Conservation (phyloP, 2,113 vertebrate species). For the Sinocyclocheilus rhinocerous region DNA sequence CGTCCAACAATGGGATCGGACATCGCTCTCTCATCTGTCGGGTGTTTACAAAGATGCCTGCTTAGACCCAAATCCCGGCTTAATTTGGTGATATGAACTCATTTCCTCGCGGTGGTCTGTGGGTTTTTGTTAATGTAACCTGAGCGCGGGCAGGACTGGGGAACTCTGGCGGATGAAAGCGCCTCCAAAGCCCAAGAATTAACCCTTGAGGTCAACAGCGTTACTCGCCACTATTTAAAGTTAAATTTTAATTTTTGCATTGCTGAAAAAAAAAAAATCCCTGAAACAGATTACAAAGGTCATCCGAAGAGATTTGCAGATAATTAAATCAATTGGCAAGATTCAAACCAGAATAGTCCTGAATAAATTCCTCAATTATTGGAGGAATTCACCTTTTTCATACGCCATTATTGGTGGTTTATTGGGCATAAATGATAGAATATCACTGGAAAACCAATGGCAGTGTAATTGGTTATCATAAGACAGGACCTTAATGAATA, state of each 20-base stretch:
- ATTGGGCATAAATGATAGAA: background rate
- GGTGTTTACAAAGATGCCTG: slow-evolving; percentile 73
- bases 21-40: slow-evolving; percentile 63
- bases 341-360: slow-evolving; percentile 60
- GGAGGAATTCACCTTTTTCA: background rate
- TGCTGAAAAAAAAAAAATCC: slow-evolving; percentile 64
- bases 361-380: slow-evolving; percentile 7
- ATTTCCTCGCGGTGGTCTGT: slow-evolving; percentile 78
- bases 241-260: slow-evolving; percentile 77
- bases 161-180: slow-evolving; percentile 78
- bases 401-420: background rate
- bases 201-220: slow-evolving; percentile 78
- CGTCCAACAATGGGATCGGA: background rate
- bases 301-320: slow-evolving; percentile 76
- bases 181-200: slow-evolving; percentile 77
- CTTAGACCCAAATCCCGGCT: slow-evolving; percentile 73
- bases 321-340: slow-evolving; percentile 76
- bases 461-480: background rate
- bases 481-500: background rate
- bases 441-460: background rate
- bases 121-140: slow-evolving; percentile 76
- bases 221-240: slow-evolving; percentile 82
- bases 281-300: slow-evolving; percentile 77
- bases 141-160: slow-evolving; percentile 65
- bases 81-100: slow-evolving; percentile 81